Percentiles rank a stretch among this genome's conserved stretches.
Evolutionary conservation across 2,113 vertebrate species (phyloP).

Genomic region (Apeltes quadracus): DNA sequence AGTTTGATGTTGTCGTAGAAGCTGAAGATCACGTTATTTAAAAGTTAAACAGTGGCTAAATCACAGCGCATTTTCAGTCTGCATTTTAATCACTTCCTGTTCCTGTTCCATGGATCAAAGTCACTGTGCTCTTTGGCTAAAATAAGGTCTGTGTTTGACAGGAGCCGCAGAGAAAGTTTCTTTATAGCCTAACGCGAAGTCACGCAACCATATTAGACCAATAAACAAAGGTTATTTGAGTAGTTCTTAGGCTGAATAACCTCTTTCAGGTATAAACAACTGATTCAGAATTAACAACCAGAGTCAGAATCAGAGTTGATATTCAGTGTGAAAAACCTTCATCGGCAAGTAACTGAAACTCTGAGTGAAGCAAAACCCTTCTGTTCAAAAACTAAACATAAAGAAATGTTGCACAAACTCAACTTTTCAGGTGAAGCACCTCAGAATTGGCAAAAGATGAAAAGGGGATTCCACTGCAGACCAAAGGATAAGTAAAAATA

Average conservation of each 20-base stretch:
- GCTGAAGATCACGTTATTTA: constrained; percentile 21
- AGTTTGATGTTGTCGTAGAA: not conserved
- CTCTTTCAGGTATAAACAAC: not conserved
- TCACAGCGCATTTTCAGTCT: not conserved
- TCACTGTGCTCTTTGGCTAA: too few species aligned
- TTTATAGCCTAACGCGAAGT: too few species aligned
- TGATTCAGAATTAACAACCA: not conserved
- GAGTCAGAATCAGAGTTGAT: not conserved
- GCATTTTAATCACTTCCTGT: too few species aligned
- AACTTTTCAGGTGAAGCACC: not conserved
- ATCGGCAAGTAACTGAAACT: not conserved
- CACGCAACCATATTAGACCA: too few species aligned
- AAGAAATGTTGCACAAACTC: not conserved
- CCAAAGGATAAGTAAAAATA: not conserved
- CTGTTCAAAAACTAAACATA: not conserved
- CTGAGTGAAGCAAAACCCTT: not conserved
- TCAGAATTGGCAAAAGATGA: not conserved
- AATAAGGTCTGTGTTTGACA: too few species aligned
- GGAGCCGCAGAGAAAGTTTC: too few species aligned
- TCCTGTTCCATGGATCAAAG: too few species aligned
- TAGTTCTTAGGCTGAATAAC: not conserved
- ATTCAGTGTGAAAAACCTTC: not conserved
- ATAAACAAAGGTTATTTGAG: too few species aligned
- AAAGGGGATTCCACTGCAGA: not conserved
- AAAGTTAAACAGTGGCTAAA: constrained; percentile 12